Base-by-base conservation (phyloP, 2,797 vertebrate species). In the Acrossocheilus wenchowensis region DNA sequence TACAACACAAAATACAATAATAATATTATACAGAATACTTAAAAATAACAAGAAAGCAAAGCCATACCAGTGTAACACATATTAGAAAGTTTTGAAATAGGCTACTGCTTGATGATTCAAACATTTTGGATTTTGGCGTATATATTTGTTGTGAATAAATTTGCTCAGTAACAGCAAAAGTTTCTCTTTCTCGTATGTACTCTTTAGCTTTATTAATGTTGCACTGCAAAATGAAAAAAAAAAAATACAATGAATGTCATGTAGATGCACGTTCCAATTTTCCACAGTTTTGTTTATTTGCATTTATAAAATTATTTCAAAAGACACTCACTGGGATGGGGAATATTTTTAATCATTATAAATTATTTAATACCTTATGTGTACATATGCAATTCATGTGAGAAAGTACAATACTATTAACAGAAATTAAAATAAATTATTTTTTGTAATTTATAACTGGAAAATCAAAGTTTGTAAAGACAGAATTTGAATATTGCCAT, bases 11-110 rank as follows among this genome's bases (percentile, higher is more conserved):
- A 23, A 60, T 60, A 10, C 21, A 60, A 26, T 54, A 9, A 8
- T 54, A 23, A 21, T 21, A 12, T 45, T 45, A 45, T 45, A 45
- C 11, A 45, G 11, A 36, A 36, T 8, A 21, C 15, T 54, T 23
- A 57, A 57, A 54, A 62, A 5, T 23, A 23, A 73, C n/a, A 89
- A 89, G 8, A 52, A 66, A 62, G 23, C 21, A 43, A 14, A 45
- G 6, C 14, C 6, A n/a, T 45, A 45, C 3, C 34, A 14, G 69
- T n/a, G 23, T 23, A 19, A 45, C 7, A 17, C 7, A 17, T 66
- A 34, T 34, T 66, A 34, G 1, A 17, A 68, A 17, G 30, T 30
- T 34, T 66, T 62, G 23, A 62, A 30, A 57, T 23, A 57, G 62
- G 26, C 64, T n/a, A 17, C 62, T 26, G 12, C 6, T 17, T 66